Conservation (phyloP, 1,140 invertebrate genomes). For the Diabrotica undecimpunctata region DNA sequence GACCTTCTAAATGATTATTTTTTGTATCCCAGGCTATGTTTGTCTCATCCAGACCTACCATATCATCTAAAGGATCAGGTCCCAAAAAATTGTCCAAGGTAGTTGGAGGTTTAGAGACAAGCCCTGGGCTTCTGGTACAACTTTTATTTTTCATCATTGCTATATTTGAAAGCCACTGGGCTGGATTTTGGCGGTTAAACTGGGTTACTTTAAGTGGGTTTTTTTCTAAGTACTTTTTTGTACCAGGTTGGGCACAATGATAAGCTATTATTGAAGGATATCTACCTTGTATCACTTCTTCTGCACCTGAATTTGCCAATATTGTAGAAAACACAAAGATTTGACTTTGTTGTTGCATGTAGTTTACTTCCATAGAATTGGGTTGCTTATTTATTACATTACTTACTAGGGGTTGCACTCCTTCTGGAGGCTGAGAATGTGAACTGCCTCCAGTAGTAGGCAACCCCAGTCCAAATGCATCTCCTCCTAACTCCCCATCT, state of each 20-base stretch:
- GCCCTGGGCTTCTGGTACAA: conserved; percentile 52
- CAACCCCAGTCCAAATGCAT: conserved; percentile 28
- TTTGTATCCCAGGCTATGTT: conserved; percentile 48
- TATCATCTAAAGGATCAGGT: conserved; percentile 52
- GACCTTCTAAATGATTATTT: conserved; percentile 43
- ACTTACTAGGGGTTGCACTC: conserved; percentile 68
- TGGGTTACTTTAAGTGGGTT: conserved; percentile 85
- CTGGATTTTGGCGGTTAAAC: conserved; percentile 75
- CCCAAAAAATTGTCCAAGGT: conserved; percentile 51
- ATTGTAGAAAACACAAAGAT: conserved; percentile 96
- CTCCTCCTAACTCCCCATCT: conserved; percentile 28
- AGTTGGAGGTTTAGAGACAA: conserved; percentile 37
- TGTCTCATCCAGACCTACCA: conserved; percentile 46
- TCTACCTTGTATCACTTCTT: conserved; percentile 83
- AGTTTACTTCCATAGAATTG: conserved; percentile 74
- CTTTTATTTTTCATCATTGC: conserved; percentile 70
- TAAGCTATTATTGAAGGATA: conserved; percentile 91
- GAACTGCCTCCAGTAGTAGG: conserved; percentile 56
- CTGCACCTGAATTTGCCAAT: conserved; percentile 91
- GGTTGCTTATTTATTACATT: conserved; percentile 78
- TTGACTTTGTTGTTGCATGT: conserved; percentile 95
- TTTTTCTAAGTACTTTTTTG: conserved; percentile 94
- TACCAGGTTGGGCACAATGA: conserved; percentile 91
- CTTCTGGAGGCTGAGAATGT: conserved; percentile 51
- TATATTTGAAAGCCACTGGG: conserved; percentile 78